Percentiles rank a stretch among this genome's conserved stretches.
Conservation (phyloP, 2,797 vertebrate genomes). For the Enteromius argenteus region DNA sequence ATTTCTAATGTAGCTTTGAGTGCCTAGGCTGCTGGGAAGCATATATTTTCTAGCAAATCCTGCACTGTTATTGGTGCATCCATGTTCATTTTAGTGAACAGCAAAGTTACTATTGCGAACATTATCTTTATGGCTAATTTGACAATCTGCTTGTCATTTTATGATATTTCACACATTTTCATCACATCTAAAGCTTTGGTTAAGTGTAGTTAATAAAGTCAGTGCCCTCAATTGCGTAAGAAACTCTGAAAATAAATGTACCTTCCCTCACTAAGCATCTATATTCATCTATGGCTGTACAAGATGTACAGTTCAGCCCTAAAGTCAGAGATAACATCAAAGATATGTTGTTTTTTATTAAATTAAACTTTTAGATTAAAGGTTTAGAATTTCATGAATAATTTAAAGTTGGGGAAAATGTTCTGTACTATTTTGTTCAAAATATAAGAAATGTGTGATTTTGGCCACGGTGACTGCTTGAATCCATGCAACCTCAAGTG, state of each 20-base stretch:
- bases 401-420: too few species aligned
- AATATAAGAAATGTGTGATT: neutral
- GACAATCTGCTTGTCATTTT: neutral
- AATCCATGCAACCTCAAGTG: neutral
- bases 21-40: conserved; percentile 4
- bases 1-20: conserved; percentile 6
- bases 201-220: neutral
- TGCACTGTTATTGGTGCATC: neutral
- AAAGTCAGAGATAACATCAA: neutral
- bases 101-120: neutral
- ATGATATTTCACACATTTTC: neutral
- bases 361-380: neutral
- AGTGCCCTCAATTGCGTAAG: neutral
- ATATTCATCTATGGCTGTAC: neutral
- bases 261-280: neutral
- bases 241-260: conserved; percentile 5
- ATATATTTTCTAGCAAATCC: neutral
- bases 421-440: neutral
- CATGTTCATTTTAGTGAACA: neutral
- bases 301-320: neutral
- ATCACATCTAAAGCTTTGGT: neutral
- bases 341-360: neutral
- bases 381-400: neutral
- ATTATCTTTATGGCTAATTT: neutral
- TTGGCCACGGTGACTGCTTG: neutral